Base-by-base conservation (phyloP, 37 sponge, comb jelly and placozoan species). In the Chondrosia reniformis region DNA sequence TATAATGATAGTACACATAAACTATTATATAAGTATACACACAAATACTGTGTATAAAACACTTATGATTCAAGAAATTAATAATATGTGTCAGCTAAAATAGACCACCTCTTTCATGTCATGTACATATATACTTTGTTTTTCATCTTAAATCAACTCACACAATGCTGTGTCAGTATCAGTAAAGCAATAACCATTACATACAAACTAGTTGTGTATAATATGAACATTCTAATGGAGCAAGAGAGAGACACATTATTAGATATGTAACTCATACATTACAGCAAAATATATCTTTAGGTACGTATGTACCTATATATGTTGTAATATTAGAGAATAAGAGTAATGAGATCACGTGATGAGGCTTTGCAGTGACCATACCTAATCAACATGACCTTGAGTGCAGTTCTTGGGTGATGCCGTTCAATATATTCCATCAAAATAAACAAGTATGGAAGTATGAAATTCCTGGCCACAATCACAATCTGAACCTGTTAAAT, bases 381-480 rank as follows among this genome's bases (percentile, higher is more conserved):
- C 92, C 92, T 82, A 0, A 80, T 8, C 8, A 93, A 81, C 77
- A 59, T 83, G 45, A 93, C 42, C 38, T 88, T 85, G 57, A 93
- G 91, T 27, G 84, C 84, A 45, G 83, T 89, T 36, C 93, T 78
- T 22, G 93, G 93, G 46, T 93, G 87, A 37, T 82, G 71, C 45
- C 55, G 45, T 69, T 93, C 93, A 12, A 80, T 25, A 4, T 46
- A 55, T 40, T 80, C 56, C 30, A 76, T 67, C 25, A 83, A 3
- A 0, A 4, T 0, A 46, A 91, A 91, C 55, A 91, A 28, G 24
- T n/a, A 63, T 28, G 87, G 87, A 17, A 86, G 55, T 46, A 86
- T 9, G 45, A 83, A 76, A 75, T 86, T 91, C 12, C 87, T 55
- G 19, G 59, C 61, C 4, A 76, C 42, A 8, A 86, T 64, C 27